These are phyloP conservation scores for Pristionchus pacificus DNA, from an alignment of 1,140 invertebrate species.

Conservation along the genomic window DNA sequence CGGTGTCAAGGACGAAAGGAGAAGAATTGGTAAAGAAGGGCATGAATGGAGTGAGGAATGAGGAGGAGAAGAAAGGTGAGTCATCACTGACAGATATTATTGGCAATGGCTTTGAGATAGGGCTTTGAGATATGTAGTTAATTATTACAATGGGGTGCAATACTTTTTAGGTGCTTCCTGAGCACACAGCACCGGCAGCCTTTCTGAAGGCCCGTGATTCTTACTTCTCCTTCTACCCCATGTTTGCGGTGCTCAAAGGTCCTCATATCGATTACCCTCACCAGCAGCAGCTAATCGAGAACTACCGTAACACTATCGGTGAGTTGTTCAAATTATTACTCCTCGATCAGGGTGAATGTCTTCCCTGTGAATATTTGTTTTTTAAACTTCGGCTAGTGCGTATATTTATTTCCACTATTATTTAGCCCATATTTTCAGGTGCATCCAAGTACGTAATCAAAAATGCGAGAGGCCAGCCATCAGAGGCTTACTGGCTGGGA, in stretches of 20 bases:
- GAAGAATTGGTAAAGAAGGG: no score
- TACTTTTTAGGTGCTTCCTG: constrained; percentile 88
- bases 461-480: no score
- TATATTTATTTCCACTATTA: constrained; percentile 45
- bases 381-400: constrained; percentile 45
- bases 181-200: constrained; percentile 78
- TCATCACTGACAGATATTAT: no score
- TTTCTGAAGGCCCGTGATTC: constrained; percentile 80
- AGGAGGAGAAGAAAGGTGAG: no score
- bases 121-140: no score
- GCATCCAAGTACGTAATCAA: no score
- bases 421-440: constrained; percentile 31
- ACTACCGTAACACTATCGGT: constrained; percentile 84
- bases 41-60: background rate
- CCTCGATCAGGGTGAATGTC: constrained; percentile 48
- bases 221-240: constrained; percentile 95
- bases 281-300: constrained; percentile 83
- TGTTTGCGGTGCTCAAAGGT: constrained; percentile 86
- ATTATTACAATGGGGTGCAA: no score
- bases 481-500: no score
- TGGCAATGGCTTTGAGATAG: no score
- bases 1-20: background rate
- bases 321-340: constrained; percentile 35
- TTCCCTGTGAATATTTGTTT: constrained; percentile 46
- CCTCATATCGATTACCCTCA: constrained; percentile 87